Evolutionary conservation across 2,888 invertebrate genomes (phyloP), one percentile per base, ranked within the genome.

Genomic region (Caenorhabditis sp.): DNA sequence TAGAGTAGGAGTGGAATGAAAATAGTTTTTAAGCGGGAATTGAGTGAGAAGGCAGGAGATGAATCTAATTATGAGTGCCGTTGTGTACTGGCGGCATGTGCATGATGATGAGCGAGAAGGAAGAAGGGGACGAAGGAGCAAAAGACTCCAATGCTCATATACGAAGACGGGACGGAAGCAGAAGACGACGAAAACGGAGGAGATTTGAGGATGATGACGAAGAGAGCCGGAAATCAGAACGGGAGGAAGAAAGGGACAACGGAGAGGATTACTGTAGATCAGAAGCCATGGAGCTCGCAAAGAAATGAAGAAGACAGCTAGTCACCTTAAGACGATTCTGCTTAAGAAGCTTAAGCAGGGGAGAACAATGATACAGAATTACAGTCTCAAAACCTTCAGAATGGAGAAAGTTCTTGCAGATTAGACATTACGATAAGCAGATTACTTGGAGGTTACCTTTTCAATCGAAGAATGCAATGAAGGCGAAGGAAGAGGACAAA

Each of bases 21-120:
- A 55, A 62, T 40, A 62, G 64, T 56, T 47, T 56, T 64, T 58
- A 58, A 58, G 60, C 58, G 51, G n/a, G 40, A 74, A 67, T 65
- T 74, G 64, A 72, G 72, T 62, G 58, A 65, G 67, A 68, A 58
- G 61, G 76, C 67, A 67, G 68, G 67, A 76, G 67, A 68, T 76
- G 76, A 76, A 76, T 76, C 76, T 76, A 76, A 76, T 76, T 76
- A 76, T 76, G 64, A 67, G 40, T 35, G 40, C 20, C 55, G 67
- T 44, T 58, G 64, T 65, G 50, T 50, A 50, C 50, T 61, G 70
- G 61, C 51, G 71, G 62, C 72, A 50, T 64, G 64, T 64, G 37
- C 72, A 64, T 62, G 62, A 53, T 51, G 61, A 62, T 47, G 50
- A 50, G 55, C 40, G 47, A 15, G n/a, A 15, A 35, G 11, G 26